Evolutionary conservation across 64 coral and sea anemone genomes (phyloP), one percentile per base, ranked within the genome.

Genomic region (Pocillopora damicornis): DNA sequence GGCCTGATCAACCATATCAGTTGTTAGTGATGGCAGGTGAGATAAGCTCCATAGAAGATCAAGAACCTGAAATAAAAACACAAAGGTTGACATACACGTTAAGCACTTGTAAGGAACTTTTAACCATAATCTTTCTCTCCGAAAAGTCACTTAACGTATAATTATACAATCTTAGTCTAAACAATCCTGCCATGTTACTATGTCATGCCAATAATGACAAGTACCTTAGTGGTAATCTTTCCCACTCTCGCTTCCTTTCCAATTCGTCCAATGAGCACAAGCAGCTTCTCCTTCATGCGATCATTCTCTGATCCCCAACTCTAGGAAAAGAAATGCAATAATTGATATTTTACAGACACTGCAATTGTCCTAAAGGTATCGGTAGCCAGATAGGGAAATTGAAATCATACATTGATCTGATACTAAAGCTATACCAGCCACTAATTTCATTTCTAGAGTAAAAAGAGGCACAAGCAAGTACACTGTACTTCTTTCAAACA

Each of bases 1-100:
- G n/a, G 94, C 94, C 37, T 97, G 94, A 65, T 97, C 94, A 7
- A 97, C 94, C 91, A 97, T 93, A 35, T 97, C 94, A 2, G 88
- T 93, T 45, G 94, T 97, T 14, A 97, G 85, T 10, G 94, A 93
- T 15, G 94, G 94, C 11, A 97, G 76, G 35, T 97, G 94, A 15
- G 94, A 79, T 16, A 97, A 85, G 79, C 91, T 97, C 94, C 94
- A 97, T 1, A 97, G 57, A 42, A 97, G 88, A 59, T 97, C 94
- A 74, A 97, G 91, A 5, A 97, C 94, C 92, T 94, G 18, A 20
- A 45, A 75, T 23, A 25, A 14, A 38, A 34, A 12, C 86, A 1
- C 37, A 37, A 34, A 56, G 16, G 30, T 15, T 16, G 2, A 62
- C 37, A 20, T 69, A 35, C 42, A 51, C 42, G 0, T 30, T 30